Conservation (phyloP, 1,140 invertebrate species). For the Calephelis nemesis region DNA sequence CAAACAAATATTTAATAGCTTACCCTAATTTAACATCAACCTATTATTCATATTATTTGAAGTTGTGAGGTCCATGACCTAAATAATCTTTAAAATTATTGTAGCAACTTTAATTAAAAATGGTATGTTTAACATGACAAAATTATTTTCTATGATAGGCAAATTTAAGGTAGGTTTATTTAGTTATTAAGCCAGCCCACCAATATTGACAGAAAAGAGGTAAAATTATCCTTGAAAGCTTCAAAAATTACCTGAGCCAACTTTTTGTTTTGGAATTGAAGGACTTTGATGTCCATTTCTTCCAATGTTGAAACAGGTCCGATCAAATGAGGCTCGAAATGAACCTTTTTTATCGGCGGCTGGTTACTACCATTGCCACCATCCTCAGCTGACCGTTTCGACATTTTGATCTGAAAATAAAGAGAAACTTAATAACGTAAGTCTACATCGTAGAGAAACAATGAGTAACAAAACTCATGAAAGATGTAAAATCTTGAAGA, state of each 20-base stretch:
- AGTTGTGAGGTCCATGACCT: too few species aligned
- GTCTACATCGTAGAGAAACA: neutral
- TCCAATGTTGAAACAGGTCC: conserved; percentile 96
- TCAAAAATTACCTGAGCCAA: conserved; percentile 87
- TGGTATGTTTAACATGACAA: too few species aligned
- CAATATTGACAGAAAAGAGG: too few species aligned
- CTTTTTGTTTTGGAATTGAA: conserved; percentile 98
- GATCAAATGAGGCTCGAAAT: conserved; percentile 95
- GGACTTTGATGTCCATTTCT: conserved; percentile 98
- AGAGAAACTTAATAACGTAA: conserved; percentile 18
- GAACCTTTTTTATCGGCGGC: conserved; percentile 93
- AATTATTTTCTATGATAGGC: too few species aligned
- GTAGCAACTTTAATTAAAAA: too few species aligned
- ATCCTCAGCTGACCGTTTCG: conserved; percentile 85
- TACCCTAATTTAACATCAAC: too few species aligned
- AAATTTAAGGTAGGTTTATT: too few species aligned
- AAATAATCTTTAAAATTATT: too few species aligned
- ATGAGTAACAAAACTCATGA: neutral
- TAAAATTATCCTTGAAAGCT: too few species aligned
- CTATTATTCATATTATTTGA: too few species aligned
- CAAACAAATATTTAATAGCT: too few species aligned
- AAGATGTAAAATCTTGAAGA: neutral
- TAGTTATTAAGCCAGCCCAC: too few species aligned
- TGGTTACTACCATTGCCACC: conserved; percentile 78
- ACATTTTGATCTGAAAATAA: conserved; percentile 80